A percentile compares a stretch with the other conserved stretches of the same genome.
Evolutionary conservation across 1,140 invertebrate genomes (phyloP).

Genomic region (Eurosta solidaginis): DNA sequence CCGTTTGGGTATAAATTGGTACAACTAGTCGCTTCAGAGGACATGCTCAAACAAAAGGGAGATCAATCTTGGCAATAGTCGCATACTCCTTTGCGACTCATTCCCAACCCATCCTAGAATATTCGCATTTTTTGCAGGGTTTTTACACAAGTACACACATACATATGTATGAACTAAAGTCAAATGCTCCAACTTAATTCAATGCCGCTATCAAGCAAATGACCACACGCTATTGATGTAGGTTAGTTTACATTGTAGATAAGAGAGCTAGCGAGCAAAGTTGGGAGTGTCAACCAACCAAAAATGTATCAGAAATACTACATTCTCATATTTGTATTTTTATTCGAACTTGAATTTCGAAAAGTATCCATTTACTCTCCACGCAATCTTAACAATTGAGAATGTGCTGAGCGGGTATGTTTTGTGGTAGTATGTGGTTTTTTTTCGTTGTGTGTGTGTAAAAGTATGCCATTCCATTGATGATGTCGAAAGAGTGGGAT

Average conservation of each 20-base stretch:
- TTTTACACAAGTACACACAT: too few relatives aligned
- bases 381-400: not conserved
- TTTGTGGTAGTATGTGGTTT: not conserved
- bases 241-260: conserved; percentile 21
- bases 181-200: too few relatives aligned
- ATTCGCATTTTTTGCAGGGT: too few relatives aligned
- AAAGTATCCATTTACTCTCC: not conserved
- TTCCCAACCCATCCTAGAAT: too few relatives aligned
- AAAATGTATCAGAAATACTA: not conserved
- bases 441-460: not conserved
- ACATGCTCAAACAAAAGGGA: too few relatives aligned
- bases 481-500: not conserved
- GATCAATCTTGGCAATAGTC: too few relatives aligned
- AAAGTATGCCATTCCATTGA: not conserved
- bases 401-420: not conserved
- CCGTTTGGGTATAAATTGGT: too few relatives aligned
- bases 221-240: not conserved
- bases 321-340: not conserved
- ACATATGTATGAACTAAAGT: too few relatives aligned
- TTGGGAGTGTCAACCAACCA: not conserved
- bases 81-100: too few relatives aligned
- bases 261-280: not conserved
- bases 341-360: conserved; percentile 8
- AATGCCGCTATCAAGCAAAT: too few relatives aligned
- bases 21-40: too few relatives aligned